Evolutionary conservation across 92 coral and sea anemone species (phyloP), one percentile per base, ranked within the genome.

Genomic region (Montipora capitata): DNA sequence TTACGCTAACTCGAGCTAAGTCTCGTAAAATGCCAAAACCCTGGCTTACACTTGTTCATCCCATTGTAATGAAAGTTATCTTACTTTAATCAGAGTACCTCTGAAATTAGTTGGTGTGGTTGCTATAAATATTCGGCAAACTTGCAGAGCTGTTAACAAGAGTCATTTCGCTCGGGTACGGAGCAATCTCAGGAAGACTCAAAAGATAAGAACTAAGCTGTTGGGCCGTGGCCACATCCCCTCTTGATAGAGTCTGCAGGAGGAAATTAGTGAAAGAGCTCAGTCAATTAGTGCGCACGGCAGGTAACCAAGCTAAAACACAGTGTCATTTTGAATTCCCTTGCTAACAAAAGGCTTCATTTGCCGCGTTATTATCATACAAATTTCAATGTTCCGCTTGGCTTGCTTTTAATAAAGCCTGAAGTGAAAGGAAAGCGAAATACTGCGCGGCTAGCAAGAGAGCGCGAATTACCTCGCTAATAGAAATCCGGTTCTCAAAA

Each of bases 111-210:
- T 89, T 78, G 40, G 75, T 82, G 35, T 85, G 85, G 42, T 85
- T 81, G 42, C 88, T 71, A 40, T 81, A 76, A 69, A 86, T 41
- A 74, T 91, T 77, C 69, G 89, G 66, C 83, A 76, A 74, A 85
- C 89, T 85, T 83, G 76, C 75, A 42, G 89, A 85, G 89, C 27
- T 85, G 76, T 49, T 76, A 63, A 64, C 76, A 20, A 79, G 68
- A 79, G 79, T 72, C 56, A 80, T 41, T 69, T 80, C 82, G 63
- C 77, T 86, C 42, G 96, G 96, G 89, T 95, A 85, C 4, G 98
- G 98, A 27, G 96, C 98, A 4, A 95, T 95, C 65, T 94, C 95
- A 2, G 98, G 98, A 18, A 95, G 82, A 39, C 94, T 94, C 91
- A 91, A 83, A 7, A 95, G 96, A 54, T 94, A 86, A 10, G 91